Base-by-base conservation (phyloP, 2,888 invertebrate genomes). In the Athetis lepigone region DNA sequence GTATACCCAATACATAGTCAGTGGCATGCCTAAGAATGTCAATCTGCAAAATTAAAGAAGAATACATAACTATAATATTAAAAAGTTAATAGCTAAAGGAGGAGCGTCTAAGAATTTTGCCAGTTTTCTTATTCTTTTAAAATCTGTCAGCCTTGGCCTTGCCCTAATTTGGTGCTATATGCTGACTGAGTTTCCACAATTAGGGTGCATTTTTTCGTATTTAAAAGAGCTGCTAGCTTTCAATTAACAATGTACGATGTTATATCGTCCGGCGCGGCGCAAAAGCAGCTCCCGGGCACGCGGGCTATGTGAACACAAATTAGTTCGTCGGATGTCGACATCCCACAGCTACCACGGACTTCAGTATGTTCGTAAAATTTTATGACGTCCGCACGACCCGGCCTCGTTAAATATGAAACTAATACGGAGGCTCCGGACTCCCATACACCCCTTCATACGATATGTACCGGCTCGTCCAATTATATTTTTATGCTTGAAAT, bases 391-490 rank as follows among this genome's bases (percentile, higher is more conserved):
- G 37, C 36, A 25, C 54, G 64, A 47, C 59, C 58, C 56, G 21
- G 46, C 23, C 59, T 69, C 66, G 66, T 78, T 75, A 70, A 78
- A 79, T 70, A 67, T 78, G 57, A 75, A 72, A 67, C 45, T 54
- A 59, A 77, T 64, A 68, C 36, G 11, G n/a, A 58, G 60, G 52
- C 25, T 19, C 18, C 25, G 13, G 49, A n/a, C 21, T 23, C 49
- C 36, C 47, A 19, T 36, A 36, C 37, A 36, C 19, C n/a, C 42
- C 49, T 75, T 69, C 43, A 59, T 57, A 58, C 21, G 25, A 52
- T 52, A 59, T 49, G 59, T 57, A 37, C n/a, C 2, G 57, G 50
- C 36, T 42, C 23, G 40, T 57, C 43, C 46, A 75, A 70, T 75
- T 65, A 60, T 62, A 50, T 56, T 69, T 65, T 75, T 50, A 40